These are phyloP conservation scores for Neotoxoptera formosana DNA, from an alignment of 1,140 invertebrate genomes.

Conservation along the genomic window DNA sequence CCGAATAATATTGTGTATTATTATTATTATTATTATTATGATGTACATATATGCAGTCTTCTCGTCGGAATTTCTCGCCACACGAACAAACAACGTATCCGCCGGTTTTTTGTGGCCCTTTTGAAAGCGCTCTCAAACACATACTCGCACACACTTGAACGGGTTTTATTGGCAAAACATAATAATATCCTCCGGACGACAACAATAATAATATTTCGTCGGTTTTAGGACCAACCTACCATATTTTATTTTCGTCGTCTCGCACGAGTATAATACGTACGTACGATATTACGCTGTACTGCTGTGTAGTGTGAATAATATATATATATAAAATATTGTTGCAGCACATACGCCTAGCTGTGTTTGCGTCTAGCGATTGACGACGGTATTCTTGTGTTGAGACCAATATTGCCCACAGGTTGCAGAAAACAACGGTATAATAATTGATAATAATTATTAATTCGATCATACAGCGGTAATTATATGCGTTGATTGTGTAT, in stretches of 20 bases:
- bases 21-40: conserved; percentile 15
- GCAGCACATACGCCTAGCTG: not conserved
- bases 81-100: conserved; percentile 20
- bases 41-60: not conserved
- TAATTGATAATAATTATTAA: not conserved
- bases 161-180: conserved; percentile 55
- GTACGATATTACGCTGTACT: not conserved
- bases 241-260: not conserved
- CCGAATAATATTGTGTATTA: not conserved
- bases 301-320: not conserved
- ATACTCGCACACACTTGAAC: conserved; percentile 1
- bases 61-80: not conserved
- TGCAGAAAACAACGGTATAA: not conserved
- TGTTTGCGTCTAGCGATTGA: not conserved
- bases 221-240: not conserved
- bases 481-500: not conserved
- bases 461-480: not conserved
- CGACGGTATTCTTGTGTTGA: not conserved
- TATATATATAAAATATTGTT: too few species aligned
- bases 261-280: not conserved
- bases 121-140: conserved; percentile 16
- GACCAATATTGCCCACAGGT: not conserved
- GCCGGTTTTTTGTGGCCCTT: not conserved
- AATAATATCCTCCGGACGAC: not conserved
- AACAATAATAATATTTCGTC: conserved; percentile 12